Base-by-base conservation (phyloP, 2,113 vertebrate genomes). In the Henicopernis longicauda region DNA sequence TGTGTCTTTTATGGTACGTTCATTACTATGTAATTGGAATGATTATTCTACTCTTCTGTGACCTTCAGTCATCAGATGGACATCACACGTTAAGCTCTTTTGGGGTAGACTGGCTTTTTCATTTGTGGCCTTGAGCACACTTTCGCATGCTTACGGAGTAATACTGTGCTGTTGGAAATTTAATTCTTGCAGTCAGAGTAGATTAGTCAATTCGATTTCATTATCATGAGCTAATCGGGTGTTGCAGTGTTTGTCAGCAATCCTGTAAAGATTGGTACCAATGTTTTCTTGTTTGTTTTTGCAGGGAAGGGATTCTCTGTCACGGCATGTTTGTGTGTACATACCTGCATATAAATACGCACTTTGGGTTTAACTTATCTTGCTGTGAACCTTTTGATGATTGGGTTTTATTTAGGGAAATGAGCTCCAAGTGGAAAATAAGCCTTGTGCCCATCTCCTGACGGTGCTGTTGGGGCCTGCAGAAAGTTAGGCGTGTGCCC, bases 341-440 rank as follows among this genome's bases (percentile, higher is more conserved):
- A 2, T 42, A 12, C 13, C 1, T 7, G 42, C 50, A 3, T 22
- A 3, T 34, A 38, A 78, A 67, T 6, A 59, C 1, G 0, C 13
- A 1, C 21, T 4, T 21, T 47, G 87, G 47, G 65, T 11, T 36
- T 73, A 38, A 25, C 32, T 57, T 45, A 4, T 13, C 88, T 65
- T 9, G n/a, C 49, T 26, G 57, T 3, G 10, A 44, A 36, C n/a
- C 55, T 77, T 86, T 91, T 50, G 82, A 45, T 65, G 70, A 59
- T 63, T 8, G 2, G 19, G 52, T 23, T 90, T 42, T 71, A 2
- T 52, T 74, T 34, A 25, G 91, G 81, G 62, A 67, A 61, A 11
- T 11, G 47, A 45, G 66, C 29, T 82, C 52, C 58, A 7, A 77
- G n/a, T n/a, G 62, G 52, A 26, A 8, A 57, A 49, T 11, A 13